Evolutionary conservation across 2,113 vertebrate genomes (phyloP).

Genomic region (Psittacus erithacus): DNA sequence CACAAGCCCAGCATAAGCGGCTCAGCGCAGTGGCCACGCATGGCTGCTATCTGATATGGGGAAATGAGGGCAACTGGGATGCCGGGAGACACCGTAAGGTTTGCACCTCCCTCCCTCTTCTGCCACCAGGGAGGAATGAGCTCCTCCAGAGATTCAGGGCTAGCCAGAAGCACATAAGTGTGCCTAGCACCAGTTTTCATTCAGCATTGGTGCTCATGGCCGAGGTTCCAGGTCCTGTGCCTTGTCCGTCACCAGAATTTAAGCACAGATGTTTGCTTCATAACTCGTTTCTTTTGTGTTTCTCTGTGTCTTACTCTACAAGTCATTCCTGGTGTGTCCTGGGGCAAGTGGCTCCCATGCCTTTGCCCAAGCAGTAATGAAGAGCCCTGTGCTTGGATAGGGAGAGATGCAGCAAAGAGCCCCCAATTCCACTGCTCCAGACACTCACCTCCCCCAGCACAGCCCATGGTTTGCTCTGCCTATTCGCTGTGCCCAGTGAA

Average conservation of each 20-base stretch:
- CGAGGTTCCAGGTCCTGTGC: neutral
- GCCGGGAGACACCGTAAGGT: neutral
- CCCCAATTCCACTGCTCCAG: neutral
- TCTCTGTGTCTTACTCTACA: neutral
- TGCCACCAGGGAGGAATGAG: neutral
- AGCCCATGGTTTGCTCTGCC: neutral
- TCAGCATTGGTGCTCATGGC: accelerated
- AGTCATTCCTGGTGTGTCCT: neutral
- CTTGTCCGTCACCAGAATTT: neutral
- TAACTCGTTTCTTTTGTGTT: neutral
- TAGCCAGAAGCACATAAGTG: neutral
- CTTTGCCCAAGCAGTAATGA: neutral
- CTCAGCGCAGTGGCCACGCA: neutral
- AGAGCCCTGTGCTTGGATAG: neutral
- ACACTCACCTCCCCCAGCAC: neutral
- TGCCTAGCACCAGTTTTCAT: neutral
- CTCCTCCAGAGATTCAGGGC: neutral
- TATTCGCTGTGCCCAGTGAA: accelerated
- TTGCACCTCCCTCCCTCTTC: neutral
- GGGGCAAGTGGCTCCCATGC: neutral
- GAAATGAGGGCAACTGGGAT: neutral
- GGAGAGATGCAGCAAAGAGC: neutral
- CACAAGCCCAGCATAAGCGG: neutral
- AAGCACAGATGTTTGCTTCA: neutral
- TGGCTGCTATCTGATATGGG: neutral